These are phyloP conservation scores for Copidosoma floridanum DNA, from an alignment of 1,140 invertebrate genomes.

Conservation along the genomic window DNA sequence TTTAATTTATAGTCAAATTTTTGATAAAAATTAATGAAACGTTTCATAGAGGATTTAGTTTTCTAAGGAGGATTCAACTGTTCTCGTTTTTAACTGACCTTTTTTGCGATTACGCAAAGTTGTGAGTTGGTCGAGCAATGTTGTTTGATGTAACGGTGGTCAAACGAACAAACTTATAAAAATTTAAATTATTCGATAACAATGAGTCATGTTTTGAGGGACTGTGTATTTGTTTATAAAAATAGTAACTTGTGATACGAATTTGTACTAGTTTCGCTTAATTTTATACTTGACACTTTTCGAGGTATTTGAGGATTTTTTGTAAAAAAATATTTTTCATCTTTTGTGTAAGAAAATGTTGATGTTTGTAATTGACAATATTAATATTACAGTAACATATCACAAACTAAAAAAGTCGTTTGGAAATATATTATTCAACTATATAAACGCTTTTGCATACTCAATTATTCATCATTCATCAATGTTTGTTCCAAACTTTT, in stretches of 20 bases:
- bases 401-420: too few species aligned
- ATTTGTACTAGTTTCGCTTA: conserved; percentile 1
- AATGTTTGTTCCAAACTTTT: too few species aligned
- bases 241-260: conserved; percentile 21
- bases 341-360: not conserved
- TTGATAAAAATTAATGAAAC: not conserved
- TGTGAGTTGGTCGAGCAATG: too few species aligned
- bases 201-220: conserved; percentile 9
- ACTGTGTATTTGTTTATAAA: conserved; percentile 1
- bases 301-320: not conserved
- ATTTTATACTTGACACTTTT: not conserved
- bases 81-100: conserved; percentile 15
- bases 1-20: conserved; percentile 1
- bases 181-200: conserved; percentile 11
- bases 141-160: too few species aligned
- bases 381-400: too few species aligned
- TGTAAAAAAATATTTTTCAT: not conserved
- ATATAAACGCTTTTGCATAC: too few species aligned
- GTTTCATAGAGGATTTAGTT: not conserved
- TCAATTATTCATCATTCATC: too few species aligned
- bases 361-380: not conserved
- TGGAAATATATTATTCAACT: too few species aligned
- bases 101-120: conserved; percentile 15
- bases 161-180: too few species aligned
- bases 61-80: not conserved